phyloP scores from a whole-genome alignment of 2,888 invertebrate species.

The Strigamia maritima region DNA sequence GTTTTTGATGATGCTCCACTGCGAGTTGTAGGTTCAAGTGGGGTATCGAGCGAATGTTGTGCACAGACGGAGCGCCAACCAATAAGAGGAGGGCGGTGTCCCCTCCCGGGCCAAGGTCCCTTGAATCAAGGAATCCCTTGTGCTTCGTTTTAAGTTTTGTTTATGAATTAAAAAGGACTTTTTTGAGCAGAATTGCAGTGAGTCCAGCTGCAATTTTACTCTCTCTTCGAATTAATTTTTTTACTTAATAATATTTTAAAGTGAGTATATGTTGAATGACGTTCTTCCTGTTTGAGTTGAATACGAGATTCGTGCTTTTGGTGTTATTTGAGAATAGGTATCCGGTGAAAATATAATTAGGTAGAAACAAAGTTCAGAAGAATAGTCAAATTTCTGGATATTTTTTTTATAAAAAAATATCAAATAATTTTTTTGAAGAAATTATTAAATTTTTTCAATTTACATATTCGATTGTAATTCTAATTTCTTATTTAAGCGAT shows the following conservation, averaged over 20 bases:
- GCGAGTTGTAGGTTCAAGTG: neutral
- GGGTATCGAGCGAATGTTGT: neutral
- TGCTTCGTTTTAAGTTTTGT: neutral
- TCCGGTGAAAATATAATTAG: neutral
- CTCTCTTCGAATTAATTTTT: neutral
- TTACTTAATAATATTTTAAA: neutral
- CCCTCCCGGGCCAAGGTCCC: slow-evolving; percentile 16
- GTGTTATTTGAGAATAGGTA: neutral
- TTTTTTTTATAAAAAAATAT: neutral
- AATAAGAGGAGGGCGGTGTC: slow-evolving; percentile 12
- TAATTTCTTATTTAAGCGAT: too few species aligned
- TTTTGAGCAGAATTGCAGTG: neutral
- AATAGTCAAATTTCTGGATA: neutral
- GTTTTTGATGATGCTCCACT: neutral
- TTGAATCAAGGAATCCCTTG: slow-evolving; percentile 11
- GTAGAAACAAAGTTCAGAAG: neutral
- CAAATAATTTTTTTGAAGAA: too few species aligned
- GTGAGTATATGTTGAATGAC: neutral
- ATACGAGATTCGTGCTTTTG: neutral
- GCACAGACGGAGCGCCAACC: neutral
- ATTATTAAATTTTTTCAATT: too few species aligned
- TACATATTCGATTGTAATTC: too few species aligned
- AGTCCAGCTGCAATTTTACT: neutral
- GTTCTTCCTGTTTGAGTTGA: neutral
- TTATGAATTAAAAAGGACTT: slow-evolving; percentile 2